A percentile compares a stretch with the other conserved stretches of the same genome.
These are phyloP conservation scores for Charanyca ferruginea DNA, from an alignment of 2,888 invertebrate genomes.

Conservation along the genomic window DNA sequence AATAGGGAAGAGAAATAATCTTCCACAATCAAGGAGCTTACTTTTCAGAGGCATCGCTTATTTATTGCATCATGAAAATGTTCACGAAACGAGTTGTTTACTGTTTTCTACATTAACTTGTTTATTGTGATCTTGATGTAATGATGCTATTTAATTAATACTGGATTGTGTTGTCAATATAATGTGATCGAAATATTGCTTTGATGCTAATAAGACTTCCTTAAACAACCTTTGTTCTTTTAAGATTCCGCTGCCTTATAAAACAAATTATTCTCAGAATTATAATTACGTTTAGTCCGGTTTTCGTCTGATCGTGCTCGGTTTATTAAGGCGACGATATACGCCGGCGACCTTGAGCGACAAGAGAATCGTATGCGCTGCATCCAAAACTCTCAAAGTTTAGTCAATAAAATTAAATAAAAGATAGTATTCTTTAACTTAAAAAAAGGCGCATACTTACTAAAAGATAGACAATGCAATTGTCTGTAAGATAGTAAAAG, in stretches of 20 bases:
- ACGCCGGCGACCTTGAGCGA: too few relatives aligned
- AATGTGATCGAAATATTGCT: neutral
- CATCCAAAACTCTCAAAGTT: too few relatives aligned
- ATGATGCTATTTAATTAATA: slow-evolving; percentile 1
- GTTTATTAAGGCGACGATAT: too few relatives aligned
- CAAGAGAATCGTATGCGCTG: too few relatives aligned
- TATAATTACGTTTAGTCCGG: neutral
- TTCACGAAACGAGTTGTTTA: slow-evolving; percentile 8
- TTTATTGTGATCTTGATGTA: slow-evolving; percentile 4
- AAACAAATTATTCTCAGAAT: neutral
- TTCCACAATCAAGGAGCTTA: neutral
- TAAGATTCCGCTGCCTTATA: neutral
- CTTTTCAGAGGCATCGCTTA: neutral
- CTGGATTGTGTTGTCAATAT: neutral
- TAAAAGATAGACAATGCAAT: too few relatives aligned
- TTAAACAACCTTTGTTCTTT: neutral
- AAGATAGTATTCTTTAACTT: too few relatives aligned
- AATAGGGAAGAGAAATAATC: neutral
- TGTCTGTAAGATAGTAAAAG: too few relatives aligned
- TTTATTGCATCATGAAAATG: slow-evolving; percentile 8
- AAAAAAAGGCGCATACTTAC: too few relatives aligned
- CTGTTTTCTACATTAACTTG: slow-evolving; percentile 14
- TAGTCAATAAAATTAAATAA: too few relatives aligned
- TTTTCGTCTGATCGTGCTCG: neutral
- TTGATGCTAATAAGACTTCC: neutral